These are phyloP conservation scores for Coranthus polyacanthus DNA, from an alignment of 2,797 vertebrate genomes.

Conservation along the genomic window DNA sequence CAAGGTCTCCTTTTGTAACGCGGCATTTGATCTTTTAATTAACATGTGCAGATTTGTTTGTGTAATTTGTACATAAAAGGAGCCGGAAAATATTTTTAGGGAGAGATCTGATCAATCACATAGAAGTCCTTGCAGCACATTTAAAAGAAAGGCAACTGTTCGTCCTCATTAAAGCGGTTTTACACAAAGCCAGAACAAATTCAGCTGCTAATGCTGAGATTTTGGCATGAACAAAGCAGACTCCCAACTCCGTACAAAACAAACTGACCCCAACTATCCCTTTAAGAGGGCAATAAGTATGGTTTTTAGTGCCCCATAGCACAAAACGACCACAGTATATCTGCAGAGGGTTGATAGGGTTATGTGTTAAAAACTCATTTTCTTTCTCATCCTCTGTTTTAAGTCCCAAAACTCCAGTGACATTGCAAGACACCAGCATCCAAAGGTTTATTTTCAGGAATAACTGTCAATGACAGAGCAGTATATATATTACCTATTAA, in stretches of 20 bases:
- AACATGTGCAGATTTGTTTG: slow-evolving; percentile 37
- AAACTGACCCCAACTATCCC: slow-evolving; percentile 21
- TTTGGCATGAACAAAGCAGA: slow-evolving; percentile 27
- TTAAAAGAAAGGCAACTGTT: slow-evolving; percentile 3
- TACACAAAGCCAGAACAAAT: slow-evolving; percentile 2
- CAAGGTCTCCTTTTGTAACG: slow-evolving; percentile 32
- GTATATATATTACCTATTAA: slow-evolving; percentile 11
- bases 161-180: slow-evolving; percentile 11
- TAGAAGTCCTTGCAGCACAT: slow-evolving; percentile 2
- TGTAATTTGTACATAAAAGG: slow-evolving; percentile 32
- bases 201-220: not conserved
- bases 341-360: slow-evolving; percentile 34
- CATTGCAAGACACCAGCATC: slow-evolving; percentile 10
- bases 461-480: slow-evolving; percentile 3
- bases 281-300: slow-evolving; percentile 46
- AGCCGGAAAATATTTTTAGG: slow-evolving; percentile 12
- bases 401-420: slow-evolving; percentile 19
- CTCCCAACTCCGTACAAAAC: slow-evolving; percentile 17
- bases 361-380: slow-evolving; percentile 55
- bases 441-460: slow-evolving; percentile 11
- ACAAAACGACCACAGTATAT: slow-evolving; percentile 53
- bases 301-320: slow-evolving; percentile 56
- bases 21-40: slow-evolving; percentile 51
- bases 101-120: slow-evolving; percentile 5
- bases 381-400: slow-evolving; percentile 22